Conservation (phyloP, 2,113 vertebrate species). For the Macrotis lagotis region DNA sequence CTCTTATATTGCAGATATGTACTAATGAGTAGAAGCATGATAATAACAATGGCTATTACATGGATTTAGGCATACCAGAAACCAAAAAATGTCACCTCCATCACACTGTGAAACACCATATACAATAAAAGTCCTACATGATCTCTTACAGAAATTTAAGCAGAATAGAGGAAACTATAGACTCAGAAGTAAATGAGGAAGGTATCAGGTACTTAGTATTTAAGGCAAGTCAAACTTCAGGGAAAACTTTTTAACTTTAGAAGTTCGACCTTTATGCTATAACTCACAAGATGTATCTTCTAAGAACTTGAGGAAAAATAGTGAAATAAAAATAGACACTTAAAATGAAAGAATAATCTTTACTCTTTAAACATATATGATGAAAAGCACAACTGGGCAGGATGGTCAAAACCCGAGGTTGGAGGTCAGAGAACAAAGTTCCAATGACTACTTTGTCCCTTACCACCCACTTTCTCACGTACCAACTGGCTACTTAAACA, state of each 20-base stretch:
- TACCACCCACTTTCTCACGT: no score
- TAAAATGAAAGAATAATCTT: constrained; percentile 18
- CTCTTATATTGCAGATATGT: background rate
- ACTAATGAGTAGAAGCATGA: background rate
- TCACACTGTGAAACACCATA: background rate
- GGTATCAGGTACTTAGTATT: background rate
- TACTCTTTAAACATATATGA: background rate
- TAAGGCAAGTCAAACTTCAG: background rate
- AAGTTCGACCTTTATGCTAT: background rate
- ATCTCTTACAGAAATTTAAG: background rate
- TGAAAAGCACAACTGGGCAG: no score
- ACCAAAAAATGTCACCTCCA: background rate
- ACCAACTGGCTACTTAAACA: no score
- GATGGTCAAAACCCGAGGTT: no score
- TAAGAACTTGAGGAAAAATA: background rate
- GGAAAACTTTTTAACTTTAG: background rate
- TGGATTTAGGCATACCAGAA: background rate
- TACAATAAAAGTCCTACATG: background rate
- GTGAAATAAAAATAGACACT: background rate
- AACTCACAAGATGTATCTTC: background rate
- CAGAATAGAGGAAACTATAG: background rate
- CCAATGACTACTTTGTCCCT: no score
- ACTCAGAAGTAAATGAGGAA: background rate
- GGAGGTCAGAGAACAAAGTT: no score
- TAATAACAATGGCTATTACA: background rate